Evolutionary conservation across 1,140 invertebrate species (phyloP).

Genomic region (Lethocerus indicus): DNA sequence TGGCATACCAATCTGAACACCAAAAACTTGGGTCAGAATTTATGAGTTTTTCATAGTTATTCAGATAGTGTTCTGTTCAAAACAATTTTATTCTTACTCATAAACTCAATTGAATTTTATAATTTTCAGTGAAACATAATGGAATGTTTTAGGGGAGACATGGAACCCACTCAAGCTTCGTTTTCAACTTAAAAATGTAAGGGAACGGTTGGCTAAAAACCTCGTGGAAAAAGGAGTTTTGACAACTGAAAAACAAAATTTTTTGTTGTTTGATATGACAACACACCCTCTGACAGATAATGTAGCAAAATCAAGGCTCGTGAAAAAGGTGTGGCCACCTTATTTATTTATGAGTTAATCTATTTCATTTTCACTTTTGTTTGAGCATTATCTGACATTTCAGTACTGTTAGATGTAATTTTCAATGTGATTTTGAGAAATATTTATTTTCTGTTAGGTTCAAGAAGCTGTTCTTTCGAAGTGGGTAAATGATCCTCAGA

Average conservation of each 20-base stretch:
- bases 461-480: conserved; percentile 92
- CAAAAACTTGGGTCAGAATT: too few species aligned
- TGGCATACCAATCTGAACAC: too few species aligned
- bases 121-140: background rate
- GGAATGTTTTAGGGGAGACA: conserved; percentile 74
- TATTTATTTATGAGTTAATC: background rate
- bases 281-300: conserved; percentile 97
- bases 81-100: too few species aligned
- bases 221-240: conserved; percentile 99
- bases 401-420: background rate
- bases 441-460: conserved; percentile 40
- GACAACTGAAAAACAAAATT: conserved; percentile 99
- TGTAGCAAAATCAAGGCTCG: conserved; percentile 86
- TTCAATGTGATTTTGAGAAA: background rate
- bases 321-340: conserved; percentile 64
- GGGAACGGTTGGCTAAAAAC: conserved; percentile 97
- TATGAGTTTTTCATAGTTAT: too few species aligned
- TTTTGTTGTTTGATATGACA: conserved; percentile 99
- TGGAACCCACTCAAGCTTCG: conserved; percentile 98
- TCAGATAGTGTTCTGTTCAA: too few species aligned
- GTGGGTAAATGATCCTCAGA: conserved; percentile 95
- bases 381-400: background rate
- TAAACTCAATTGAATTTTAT: background rate
- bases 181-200: conserved; percentile 96
- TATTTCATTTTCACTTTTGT: background rate